These are phyloP conservation scores for Nothoprocta perdicaria DNA, from an alignment of 2,113 vertebrate genomes.

Conservation along the genomic window DNA sequence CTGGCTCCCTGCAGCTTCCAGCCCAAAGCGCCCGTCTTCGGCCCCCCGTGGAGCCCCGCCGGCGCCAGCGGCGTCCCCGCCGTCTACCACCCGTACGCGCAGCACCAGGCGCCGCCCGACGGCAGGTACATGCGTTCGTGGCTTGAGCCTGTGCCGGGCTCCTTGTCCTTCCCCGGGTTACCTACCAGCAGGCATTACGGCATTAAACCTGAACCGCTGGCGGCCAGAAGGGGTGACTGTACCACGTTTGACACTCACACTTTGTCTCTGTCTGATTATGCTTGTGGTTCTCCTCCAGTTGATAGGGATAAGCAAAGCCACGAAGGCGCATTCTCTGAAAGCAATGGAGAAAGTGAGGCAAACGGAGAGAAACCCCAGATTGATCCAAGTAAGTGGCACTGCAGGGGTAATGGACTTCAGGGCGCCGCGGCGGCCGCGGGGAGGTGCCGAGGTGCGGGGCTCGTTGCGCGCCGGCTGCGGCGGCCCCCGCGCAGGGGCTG, in stretches of 20 bases:
- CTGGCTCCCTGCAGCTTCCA: conserved; percentile 92
- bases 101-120: conserved; percentile 88
- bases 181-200: conserved; percentile 91
- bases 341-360: conserved; percentile 82
- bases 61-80: conserved; percentile 84
- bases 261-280: conserved; percentile 91
- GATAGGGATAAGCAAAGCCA: conserved; percentile 89
- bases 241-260: conserved; percentile 93
- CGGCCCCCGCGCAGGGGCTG: neutral
- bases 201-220: conserved; percentile 94
- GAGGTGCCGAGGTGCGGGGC: conserved; percentile 19
- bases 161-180: conserved; percentile 93
- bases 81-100: conserved; percentile 91
- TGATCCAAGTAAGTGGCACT: conserved; percentile 89
- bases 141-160: conserved; percentile 91
- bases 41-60: conserved; percentile 91
- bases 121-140: conserved; percentile 94
- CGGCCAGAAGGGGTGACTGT: conserved; percentile 86
- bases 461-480: neutral
- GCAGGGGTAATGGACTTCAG: conserved; percentile 43
- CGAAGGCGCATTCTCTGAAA: conserved; percentile 86
- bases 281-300: conserved; percentile 87
- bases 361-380: conserved; percentile 83
- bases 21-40: conserved; percentile 90
- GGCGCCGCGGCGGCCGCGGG: conserved; percentile 28